Evolutionary conservation across 2,888 invertebrate species (phyloP).

Genomic region (Hydriomena furcata): DNA sequence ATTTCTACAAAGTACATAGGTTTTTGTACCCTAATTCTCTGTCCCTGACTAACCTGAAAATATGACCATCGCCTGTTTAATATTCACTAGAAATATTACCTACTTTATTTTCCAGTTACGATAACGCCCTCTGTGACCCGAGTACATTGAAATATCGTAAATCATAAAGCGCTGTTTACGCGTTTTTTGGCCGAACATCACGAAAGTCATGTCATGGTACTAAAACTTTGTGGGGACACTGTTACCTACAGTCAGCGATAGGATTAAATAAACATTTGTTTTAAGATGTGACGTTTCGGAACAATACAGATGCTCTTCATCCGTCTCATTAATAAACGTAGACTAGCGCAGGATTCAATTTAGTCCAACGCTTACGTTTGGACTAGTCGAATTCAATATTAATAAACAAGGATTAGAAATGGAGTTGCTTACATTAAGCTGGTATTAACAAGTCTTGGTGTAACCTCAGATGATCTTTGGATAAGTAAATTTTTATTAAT

Average conservation of each 20-base stretch:
- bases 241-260: conserved; percentile 9
- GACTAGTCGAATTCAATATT: too few relatives aligned
- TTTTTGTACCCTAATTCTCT: background rate
- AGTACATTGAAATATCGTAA: conserved; percentile 39
- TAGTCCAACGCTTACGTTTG: too few relatives aligned
- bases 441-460: too few relatives aligned
- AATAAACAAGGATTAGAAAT: too few relatives aligned
- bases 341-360: too few relatives aligned
- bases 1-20: background rate
- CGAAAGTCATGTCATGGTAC: conserved; percentile 43
- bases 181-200: conserved; percentile 45
- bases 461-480: too few relatives aligned
- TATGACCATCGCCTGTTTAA: background rate
- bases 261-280: background rate
- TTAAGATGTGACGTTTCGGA: too few relatives aligned
- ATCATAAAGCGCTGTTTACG: conserved; percentile 51
- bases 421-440: too few relatives aligned
- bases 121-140: conserved; percentile 10
- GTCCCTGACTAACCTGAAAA: background rate
- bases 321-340: too few relatives aligned
- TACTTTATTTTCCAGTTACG: conserved; percentile 11
- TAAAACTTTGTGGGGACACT: conserved; percentile 23
- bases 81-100: background rate
- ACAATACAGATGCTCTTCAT: too few relatives aligned
- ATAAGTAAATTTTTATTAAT: too few relatives aligned